phyloP scores from a whole-genome alignment of 2,113 vertebrate genomes.

The Microcebus tavaratra region DNA sequence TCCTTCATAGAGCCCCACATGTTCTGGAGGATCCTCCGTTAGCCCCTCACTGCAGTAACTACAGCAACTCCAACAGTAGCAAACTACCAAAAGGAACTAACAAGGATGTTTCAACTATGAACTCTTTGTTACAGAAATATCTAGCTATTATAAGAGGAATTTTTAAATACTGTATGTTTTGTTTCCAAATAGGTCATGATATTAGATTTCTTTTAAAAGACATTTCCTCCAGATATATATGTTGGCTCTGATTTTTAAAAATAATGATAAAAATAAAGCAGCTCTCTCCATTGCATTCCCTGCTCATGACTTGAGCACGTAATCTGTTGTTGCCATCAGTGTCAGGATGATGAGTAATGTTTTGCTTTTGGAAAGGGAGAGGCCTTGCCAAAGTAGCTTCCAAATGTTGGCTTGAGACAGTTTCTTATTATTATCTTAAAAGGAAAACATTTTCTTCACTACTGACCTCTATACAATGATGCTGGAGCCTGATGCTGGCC shows the following conservation, averaged over 20 bases:
- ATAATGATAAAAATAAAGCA: neutral
- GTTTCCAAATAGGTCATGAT: neutral
- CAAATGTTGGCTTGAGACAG: neutral
- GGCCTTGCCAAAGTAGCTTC: neutral
- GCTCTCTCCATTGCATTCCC: neutral
- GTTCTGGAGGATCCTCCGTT: rapidly evolving
- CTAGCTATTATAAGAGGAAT: neutral
- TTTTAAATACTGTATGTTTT: neutral
- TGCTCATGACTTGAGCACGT: neutral
- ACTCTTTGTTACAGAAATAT: neutral
- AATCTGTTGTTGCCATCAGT: neutral
- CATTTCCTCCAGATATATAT: neutral
- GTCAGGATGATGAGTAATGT: neutral
- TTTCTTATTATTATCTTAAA: neutral
- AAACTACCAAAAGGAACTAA: neutral
- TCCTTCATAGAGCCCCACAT: neutral
- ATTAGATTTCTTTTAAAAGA: neutral
- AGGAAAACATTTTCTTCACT: neutral
- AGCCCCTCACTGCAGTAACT: neutral
- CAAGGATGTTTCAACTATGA: neutral
- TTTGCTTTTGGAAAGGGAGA: neutral
- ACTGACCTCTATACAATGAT: neutral
- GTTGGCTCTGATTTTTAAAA: neutral
- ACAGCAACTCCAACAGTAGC: neutral
- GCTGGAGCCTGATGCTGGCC: too few relatives aligned